Evolutionary conservation across 2,888 invertebrate genomes (phyloP).

Genomic region (Drosophila hamatofila): DNA sequence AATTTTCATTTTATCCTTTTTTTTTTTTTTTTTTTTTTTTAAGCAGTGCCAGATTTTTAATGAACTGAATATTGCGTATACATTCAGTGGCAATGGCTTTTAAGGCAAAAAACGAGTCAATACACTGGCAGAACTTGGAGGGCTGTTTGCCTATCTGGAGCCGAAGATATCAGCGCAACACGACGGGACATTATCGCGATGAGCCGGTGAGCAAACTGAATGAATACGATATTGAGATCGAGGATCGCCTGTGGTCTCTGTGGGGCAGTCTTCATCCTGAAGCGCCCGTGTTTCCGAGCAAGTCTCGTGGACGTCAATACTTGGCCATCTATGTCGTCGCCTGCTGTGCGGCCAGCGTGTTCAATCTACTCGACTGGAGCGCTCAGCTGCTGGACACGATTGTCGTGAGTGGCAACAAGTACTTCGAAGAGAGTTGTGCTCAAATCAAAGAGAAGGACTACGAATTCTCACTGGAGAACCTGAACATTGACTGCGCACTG

Average conservation of each 20-base stretch:
- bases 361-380: conserved; percentile 88
- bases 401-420: conserved; percentile 87
- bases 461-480: conserved; percentile 87
- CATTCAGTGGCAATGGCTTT: not conserved
- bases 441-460: conserved; percentile 86
- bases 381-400: conserved; percentile 88
- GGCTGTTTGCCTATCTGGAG: conserved; percentile 82
- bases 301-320: conserved; percentile 88
- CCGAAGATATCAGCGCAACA: conserved; percentile 79
- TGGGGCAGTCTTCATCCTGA: conserved; percentile 89
- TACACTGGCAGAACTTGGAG: conserved; percentile 81
- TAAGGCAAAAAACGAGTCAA: conserved; percentile 63
- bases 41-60: not conserved
- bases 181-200: conserved; percentile 75
- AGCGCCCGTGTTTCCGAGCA: conserved; percentile 86
- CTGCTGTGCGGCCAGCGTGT: conserved; percentile 87
- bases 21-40: not conserved
- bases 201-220: conserved; percentile 85
- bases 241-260: conserved; percentile 89
- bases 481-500: conserved; percentile 86
- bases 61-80: conserved; percentile 4
- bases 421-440: conserved; percentile 86
- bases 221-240: conserved; percentile 89
- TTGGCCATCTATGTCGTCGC: conserved; percentile 88
- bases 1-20: not conserved